A percentile compares a stretch with the other conserved stretches of the same genome.
Conservation (phyloP, 2,113 vertebrate genomes). For the Cynopterus brachyotis region DNA sequence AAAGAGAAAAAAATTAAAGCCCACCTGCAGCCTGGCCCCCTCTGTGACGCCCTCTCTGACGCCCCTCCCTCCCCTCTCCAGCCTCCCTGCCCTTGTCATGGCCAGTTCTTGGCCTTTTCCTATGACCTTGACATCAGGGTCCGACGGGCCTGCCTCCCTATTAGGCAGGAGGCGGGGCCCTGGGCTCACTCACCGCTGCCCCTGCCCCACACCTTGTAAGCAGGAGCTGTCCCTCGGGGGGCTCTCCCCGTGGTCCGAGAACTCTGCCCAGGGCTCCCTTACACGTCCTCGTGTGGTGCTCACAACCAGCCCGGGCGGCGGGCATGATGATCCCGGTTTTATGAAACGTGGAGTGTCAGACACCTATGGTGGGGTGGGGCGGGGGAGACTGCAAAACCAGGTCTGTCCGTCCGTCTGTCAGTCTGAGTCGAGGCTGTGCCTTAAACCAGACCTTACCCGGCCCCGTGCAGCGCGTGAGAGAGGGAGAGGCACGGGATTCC, state of each 20-base stretch:
- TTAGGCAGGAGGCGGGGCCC: neutral
- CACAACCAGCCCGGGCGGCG: neutral
- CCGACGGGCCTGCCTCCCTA: accelerated
- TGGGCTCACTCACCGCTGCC: neutral
- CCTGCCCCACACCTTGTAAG: accelerated
- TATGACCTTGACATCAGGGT: accelerated
- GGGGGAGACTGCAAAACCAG: neutral
- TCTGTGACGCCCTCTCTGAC: neutral
- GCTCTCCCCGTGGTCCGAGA: accelerated
- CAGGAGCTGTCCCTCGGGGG: accelerated
- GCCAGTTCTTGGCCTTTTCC: neutral
- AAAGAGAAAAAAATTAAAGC: neutral
- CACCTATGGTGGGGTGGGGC: accelerated
- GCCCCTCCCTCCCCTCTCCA: too few species aligned
- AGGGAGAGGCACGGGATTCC: accelerated
- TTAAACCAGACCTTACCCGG: accelerated
- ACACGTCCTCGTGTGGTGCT: accelerated
- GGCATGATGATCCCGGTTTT: neutral
- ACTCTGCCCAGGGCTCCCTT: too few species aligned
- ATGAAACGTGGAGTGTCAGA: neutral
- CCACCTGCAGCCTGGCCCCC: neutral
- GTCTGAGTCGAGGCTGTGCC: neutral
- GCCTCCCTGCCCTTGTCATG: accelerated
- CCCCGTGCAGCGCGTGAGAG: accelerated
- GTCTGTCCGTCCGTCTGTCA: neutral